Evolutionary conservation across 37 sponge, comb jelly and placozoan species (phyloP), one percentile per base, ranked within the genome.

Genomic region (Amphimedon queenslandica): DNA sequence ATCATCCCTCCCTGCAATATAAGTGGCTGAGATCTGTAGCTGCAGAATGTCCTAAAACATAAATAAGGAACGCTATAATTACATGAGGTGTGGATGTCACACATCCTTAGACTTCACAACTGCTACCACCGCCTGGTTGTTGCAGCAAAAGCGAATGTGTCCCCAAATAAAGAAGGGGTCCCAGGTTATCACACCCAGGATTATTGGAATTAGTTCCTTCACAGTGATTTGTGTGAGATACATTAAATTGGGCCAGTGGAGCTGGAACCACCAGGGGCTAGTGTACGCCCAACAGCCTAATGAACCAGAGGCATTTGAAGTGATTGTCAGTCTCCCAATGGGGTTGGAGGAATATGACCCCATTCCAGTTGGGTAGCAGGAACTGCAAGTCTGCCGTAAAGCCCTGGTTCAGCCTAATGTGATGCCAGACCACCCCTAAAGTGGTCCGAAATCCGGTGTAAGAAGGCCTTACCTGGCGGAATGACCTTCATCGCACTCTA

Each of bases 81-180:
- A n/a, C 63, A 83, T 40, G 32, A 83, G 63, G 40, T 83, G 84
- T 77, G 76, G 8, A 40, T 57, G 71, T 32, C 63, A 32, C 70
- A 63, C 55, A 4, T 58, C 60, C 30, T 77, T 28, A 30, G 57
- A 34, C 3, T 24, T 24, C 24, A 83, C 21, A 21, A 69, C 61
- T 11, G 33, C 24, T 3, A 76, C 84, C 24, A 77, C 84, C 31
- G 77, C 75, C 43, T 33, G 38, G 71, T 83, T 83, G 64, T 76
- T 71, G 34, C 77, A 83, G 41, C 34, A 23, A 72, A 25, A 5
- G 20, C 18, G n/a, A 83, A 68, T 18, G 28, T n/a, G 66, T 31
- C 34, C 3, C 66, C 77, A 11, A 37, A 47, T 77, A 77, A 83
- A 3, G 53, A 28, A 24, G 36, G n/a, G 60, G 77, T n/a, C 84